phyloP scores from a whole-genome alignment of 2,797 vertebrate genomes.

The Falco naumanni region DNA sequence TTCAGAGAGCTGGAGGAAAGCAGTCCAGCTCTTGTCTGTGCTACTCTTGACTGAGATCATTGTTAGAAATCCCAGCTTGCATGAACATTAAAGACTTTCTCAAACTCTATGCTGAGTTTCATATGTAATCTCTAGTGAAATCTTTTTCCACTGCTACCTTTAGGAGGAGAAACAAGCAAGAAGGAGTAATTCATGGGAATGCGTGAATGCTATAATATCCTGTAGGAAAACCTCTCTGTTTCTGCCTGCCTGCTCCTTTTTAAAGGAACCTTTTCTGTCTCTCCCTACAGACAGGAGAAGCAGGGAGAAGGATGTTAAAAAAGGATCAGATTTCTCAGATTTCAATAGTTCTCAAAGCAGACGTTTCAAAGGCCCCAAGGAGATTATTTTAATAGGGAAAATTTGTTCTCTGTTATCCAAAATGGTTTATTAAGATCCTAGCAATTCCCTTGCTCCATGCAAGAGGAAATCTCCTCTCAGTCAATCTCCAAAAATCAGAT shows the following conservation, averaged over 20 bases:
- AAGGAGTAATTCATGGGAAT: not conserved
- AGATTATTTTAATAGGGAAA: not conserved
- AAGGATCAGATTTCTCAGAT: not conserved
- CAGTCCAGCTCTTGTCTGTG: not conserved
- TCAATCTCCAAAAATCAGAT: not conserved
- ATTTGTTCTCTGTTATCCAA: not conserved
- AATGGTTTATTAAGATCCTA: not conserved
- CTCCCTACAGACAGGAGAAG: not conserved
- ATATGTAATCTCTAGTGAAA: not conserved
- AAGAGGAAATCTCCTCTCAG: not conserved
- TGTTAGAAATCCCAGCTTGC: not conserved
- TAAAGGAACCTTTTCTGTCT: not conserved
- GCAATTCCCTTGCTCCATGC: not conserved
- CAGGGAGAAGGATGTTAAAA: not conserved
- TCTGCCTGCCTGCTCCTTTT: not conserved
- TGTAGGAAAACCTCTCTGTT: not conserved
- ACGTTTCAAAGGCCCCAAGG: not conserved
- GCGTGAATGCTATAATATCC: not conserved
- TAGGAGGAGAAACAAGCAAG: not conserved
- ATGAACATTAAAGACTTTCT: not conserved
- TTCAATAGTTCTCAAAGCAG: not conserved
- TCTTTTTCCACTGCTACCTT: not conserved
- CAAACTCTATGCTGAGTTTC: not conserved
- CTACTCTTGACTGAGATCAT: not conserved
- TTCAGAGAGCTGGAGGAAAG: not conserved